Conservation (phyloP, 2,888 invertebrate genomes). For the Saturnia japonica region DNA sequence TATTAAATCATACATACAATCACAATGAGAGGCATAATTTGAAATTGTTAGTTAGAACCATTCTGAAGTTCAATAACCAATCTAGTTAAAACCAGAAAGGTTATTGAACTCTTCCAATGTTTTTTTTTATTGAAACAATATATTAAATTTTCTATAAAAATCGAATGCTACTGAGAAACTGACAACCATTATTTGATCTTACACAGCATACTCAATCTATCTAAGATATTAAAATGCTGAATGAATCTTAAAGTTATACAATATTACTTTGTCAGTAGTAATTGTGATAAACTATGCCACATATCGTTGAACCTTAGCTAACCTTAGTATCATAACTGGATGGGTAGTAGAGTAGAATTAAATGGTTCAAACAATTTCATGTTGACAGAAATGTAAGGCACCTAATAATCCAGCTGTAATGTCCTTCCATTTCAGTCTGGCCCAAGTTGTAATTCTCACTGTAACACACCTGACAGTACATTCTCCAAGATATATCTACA, state of each 20-base stretch:
- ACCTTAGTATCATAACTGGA: not conserved
- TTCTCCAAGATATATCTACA: conserved; percentile 45
- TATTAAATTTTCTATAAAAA: not conserved
- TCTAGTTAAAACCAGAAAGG: conserved; percentile 6
- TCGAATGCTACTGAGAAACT: not conserved
- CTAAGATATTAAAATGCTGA: not conserved
- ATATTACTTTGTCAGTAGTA: not conserved
- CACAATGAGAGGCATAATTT: not conserved
- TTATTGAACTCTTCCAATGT: conserved; percentile 3
- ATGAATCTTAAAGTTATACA: not conserved
- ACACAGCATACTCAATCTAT: not conserved
- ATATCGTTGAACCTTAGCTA: conserved; percentile 5
- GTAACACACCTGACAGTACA: conserved; percentile 56
- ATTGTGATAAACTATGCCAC: conserved; percentile 11
- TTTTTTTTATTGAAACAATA: not conserved
- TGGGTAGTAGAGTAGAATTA: conserved; percentile 17
- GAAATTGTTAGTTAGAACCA: not conserved
- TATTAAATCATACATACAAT: not conserved
- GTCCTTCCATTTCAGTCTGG: conserved; percentile 53
- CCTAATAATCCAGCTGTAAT: conserved; percentile 53
- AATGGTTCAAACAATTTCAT: conserved; percentile 7
- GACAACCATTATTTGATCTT: not conserved
- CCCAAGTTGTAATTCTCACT: conserved; percentile 52
- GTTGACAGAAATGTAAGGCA: conserved; percentile 55
- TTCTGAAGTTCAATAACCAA: conserved; percentile 1